Evolutionary conservation across 2,113 vertebrate species (phyloP).

Genomic region (Hiodon alosoides): DNA sequence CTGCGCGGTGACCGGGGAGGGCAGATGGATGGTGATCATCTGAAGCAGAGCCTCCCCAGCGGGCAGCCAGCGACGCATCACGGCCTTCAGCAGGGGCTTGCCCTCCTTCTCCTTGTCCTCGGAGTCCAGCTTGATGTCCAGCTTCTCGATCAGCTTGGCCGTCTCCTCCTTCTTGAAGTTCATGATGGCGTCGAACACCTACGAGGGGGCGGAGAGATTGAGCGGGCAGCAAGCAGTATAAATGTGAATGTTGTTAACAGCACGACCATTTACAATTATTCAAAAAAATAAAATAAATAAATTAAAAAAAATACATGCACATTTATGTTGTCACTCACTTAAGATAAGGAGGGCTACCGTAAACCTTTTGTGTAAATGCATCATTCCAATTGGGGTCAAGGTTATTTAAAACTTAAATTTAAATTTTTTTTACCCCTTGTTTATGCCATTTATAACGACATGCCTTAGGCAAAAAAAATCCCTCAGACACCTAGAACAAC

Average conservation of each 20-base stretch:
- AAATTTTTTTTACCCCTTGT: no score
- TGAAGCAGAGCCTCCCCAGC: conserved; percentile 90
- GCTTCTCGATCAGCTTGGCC: conserved; percentile 78
- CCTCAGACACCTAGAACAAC: no score
- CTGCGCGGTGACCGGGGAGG: conserved; percentile 91
- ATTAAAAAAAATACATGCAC: neutral
- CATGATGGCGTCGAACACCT: conserved; percentile 95
- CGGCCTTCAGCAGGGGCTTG: conserved; percentile 88
- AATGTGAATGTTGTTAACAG: neutral
- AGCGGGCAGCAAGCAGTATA: neutral
- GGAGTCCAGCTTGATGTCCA: conserved; percentile 83
- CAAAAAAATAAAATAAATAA: neutral
- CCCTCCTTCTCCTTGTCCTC: conserved; percentile 92
- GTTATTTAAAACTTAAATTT: no score
- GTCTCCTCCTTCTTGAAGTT: conserved; percentile 87
- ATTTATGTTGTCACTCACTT: no score
- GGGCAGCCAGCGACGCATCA: conserved; percentile 94
- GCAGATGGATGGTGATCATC: conserved; percentile 97
- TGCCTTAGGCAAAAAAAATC: no score
- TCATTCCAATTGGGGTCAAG: no score
- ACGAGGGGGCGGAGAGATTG: neutral
- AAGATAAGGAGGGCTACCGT: no score
- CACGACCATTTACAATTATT: neutral
- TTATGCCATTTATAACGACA: no score
- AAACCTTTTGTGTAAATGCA: no score